Base-by-base conservation (phyloP, 2,113 vertebrate genomes). In the Scytalopus superciliaris region DNA sequence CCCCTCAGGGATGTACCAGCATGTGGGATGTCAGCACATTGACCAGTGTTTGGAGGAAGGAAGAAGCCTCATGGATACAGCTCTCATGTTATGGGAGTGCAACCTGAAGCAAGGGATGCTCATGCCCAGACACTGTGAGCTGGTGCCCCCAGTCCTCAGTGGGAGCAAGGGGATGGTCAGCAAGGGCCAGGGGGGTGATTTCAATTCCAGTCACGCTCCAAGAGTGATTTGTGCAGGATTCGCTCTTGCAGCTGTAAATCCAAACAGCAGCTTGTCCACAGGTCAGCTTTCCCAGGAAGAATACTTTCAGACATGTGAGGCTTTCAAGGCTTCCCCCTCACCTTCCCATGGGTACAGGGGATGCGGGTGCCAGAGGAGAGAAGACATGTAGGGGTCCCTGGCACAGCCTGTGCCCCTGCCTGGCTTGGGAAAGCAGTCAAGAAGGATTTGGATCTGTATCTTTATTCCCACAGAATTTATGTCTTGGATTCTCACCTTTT, bases 101-200 rank as follows among this genome's bases (percentile, higher is more conserved):
- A 67, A 17, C 6, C 64, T 44, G 22, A 60, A 82, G 56, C 3
- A 4, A 47, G 68, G 50, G 72, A 42, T 89, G 44, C n/a, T 62
- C 0, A 0, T 50, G 57, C 37, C 14, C 1, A 0, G n/a, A n/a
- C 30, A 23, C 39, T 1, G 1, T 0, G 1, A 84, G 7, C 53
- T 23, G 17, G 14, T 89, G 18, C 3, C 40, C n/a, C 44, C 68
- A 77, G 55, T 6, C 31, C 68, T 47, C 72, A 44, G 64, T 2
- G 3, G 45, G 45, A 62, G 11, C 28, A 37, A 16, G 15, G 6
- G 12, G 47, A 33, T 0, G 0, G 22, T 16, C 40, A 62, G 50
- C 19, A 49, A 33, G 33, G 33, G 30, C 55, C 70, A 27, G 31
- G 31, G 27, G 18, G 31, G 40, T 63, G 60, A 42, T 42, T 63